Conservation (phyloP, 2,888 invertebrate genomes). For the Drosophila limbata region DNA sequence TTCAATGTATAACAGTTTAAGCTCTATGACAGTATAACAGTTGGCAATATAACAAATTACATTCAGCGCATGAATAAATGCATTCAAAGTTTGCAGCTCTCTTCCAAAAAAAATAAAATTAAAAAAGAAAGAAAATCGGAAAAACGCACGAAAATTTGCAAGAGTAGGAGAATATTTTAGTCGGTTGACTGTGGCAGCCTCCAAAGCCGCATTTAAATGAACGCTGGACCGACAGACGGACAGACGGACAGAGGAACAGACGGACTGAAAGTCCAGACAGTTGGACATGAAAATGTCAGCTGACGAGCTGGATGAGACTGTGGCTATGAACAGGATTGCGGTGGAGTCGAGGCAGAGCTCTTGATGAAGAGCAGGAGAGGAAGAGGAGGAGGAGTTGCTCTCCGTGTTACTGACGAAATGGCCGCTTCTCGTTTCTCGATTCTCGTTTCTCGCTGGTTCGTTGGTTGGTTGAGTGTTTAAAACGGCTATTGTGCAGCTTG, state of each 20-base stretch:
- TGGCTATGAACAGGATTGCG: slow-evolving; percentile 6
- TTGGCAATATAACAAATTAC: slow-evolving; percentile 60
- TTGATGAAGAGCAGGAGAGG: slow-evolving; percentile 13
- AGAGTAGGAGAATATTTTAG: slow-evolving; percentile 51
- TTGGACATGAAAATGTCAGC: slow-evolving; percentile 76
- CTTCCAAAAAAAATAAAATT: slow-evolving; percentile 2
- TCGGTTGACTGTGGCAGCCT: slow-evolving; percentile 33
- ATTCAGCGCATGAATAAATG: slow-evolving; percentile 70
- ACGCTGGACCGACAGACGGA: slow-evolving; percentile 31
- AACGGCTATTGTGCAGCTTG: slow-evolving; percentile 81
- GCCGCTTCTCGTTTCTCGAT: slow-evolving; percentile 43
- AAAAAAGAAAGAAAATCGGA: slow-evolving; percentile 20
- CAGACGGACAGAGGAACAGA: not conserved
- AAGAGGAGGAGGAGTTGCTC: not conserved
- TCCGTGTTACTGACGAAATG: slow-evolving; percentile 66
- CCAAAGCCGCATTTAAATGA: slow-evolving; percentile 74
- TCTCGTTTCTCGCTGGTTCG: slow-evolving; percentile 34
- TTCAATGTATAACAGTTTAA: slow-evolving; percentile 21
- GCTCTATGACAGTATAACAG: slow-evolving; percentile 27
- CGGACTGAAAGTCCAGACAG: slow-evolving; percentile 56
- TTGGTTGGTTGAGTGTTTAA: slow-evolving; percentile 73
- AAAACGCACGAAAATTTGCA: slow-evolving; percentile 57
- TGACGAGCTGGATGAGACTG: slow-evolving; percentile 35
- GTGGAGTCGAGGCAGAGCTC: slow-evolving; percentile 5
- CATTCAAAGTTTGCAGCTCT: slow-evolving; percentile 43